Evolutionary conservation across 2,113 vertebrate genomes (phyloP), one percentile per base, ranked within the genome.

Genomic region (Ageneiosus marmoratus): DNA sequence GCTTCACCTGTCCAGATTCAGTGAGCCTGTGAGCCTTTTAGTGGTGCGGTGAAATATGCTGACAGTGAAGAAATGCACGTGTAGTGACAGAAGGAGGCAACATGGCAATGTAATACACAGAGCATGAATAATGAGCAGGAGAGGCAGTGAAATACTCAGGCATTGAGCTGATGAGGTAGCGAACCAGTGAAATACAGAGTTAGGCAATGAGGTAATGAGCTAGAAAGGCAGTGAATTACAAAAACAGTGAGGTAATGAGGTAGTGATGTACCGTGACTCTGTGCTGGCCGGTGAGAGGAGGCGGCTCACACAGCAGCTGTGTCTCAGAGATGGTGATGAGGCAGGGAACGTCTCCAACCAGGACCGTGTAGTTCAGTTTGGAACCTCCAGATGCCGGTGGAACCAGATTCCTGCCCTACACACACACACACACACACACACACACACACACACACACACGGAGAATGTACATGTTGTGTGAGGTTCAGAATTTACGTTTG

Each of bases 291-390:
- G 92, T 98, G 89, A 99, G 95, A 86, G 94, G 95, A 8, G 98
- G 98, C 0, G 97, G 97, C 88, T 99, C 98, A 0, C 98, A 99
- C 27, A 99, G 95, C 87, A 99, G 95, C 89, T 99, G 98, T 0
- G 95, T 98, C 93, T 99, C 98, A 0, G 98, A 99, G 88, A 98
- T 94, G 0, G 98, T 99, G 90, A 99, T 95, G 0, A 96, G 91
- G 1, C 98, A 99, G 1, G 96, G 95, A 0, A 95, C 97, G 63
- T 98, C 97, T 41, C 98, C 98, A 0, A 99, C 94, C 91, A 99
- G 91, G 81, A 99, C 96, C 0, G 97, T 96, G 94, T 99, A 99
- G 94, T 98, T 99, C 80, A 99, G 95, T 90, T 96, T 98, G 67
- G 95, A 96, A 74, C 97, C 97, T 86, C 96, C 97, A 0, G 96